Conservation (phyloP, 2,888 invertebrate genomes). For the Trissonchulus latispiculum region DNA sequence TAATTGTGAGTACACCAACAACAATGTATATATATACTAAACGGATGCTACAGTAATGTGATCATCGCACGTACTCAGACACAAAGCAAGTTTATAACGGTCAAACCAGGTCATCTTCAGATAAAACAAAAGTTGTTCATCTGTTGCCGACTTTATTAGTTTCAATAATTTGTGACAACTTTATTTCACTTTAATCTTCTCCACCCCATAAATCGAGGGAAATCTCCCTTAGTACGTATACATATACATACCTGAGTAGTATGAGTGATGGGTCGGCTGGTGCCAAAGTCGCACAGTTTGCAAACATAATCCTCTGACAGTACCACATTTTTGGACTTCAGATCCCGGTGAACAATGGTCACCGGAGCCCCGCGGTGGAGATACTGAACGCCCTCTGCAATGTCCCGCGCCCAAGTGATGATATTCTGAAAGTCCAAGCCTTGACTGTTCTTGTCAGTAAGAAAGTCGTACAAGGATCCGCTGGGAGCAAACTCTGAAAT, state of each 20-base stretch:
- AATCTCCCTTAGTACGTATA: no score
- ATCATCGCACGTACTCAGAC: no score
- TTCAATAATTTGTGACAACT: no score
- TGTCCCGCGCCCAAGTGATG: conserved; percentile 41
- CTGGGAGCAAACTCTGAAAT: conserved; percentile 43
- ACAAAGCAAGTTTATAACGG: no score
- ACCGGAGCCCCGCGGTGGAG: conserved; percentile 47
- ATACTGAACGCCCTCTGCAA: conserved; percentile 46
- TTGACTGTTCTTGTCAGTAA: conserved; percentile 34
- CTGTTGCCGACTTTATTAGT: no score
- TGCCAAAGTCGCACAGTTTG: conserved; percentile 50
- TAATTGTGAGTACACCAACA: background rate
- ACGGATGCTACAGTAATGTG: no score
- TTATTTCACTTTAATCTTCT: no score
- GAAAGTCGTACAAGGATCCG: conserved; percentile 43
- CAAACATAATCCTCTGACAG: conserved; percentile 25
- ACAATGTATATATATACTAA: no score
- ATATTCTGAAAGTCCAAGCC: conserved; percentile 41
- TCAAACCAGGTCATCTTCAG: no score
- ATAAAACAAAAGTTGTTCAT: no score
- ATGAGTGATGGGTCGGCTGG: conserved; percentile 43
- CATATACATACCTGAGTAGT: conserved; percentile 29
- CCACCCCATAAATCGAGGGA: no score
- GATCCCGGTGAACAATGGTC: conserved; percentile 43
- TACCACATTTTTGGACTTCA: conserved; percentile 46